Evolutionary conservation across 2,113 vertebrate genomes (phyloP), one percentile per base, ranked within the genome.

Genomic region (Drymodes brunneopygia): DNA sequence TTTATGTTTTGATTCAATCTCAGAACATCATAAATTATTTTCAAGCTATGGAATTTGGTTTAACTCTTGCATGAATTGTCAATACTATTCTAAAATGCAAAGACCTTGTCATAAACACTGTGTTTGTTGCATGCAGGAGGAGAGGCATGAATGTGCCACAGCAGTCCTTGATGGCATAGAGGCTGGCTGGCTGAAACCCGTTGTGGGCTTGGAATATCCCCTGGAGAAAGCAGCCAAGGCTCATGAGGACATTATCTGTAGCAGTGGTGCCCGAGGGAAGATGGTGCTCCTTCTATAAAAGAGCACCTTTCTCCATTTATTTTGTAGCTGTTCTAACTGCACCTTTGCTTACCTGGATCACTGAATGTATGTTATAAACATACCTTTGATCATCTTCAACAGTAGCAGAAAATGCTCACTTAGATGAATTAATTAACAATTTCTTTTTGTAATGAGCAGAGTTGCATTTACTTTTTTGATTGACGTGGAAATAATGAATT

Each of bases 181-280:
- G 65, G 86, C 95, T 79, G 98, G 98, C 53, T 99, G 98, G 98
- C 89, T 99, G 94, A 98, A 56, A 60, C 99, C 98, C 1, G n/a
- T 73, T 1, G 88, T 98, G 23, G 98, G 98, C 47, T 70, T 94
- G 18, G 95, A 98, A 53, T 99, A 98, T 58, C 91, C 97, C 0
- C 62, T 99, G 91, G 98, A 98, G 72, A 96, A 98, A 29, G 98
- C 35, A 1, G 85, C 67, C 9, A 80, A 98, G 65, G 98, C 98
- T 84, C 98, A 99, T 22, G 86, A 98, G 62, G 96, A 98, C 71
- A 98, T 99, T 40, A 98, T 99, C 44, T 81, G 94, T 14, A 80
- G 90, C 87, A 57, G 92, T 27, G 98, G 98, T 36, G 96, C 98
- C 54, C 72, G 40, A n/a, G 99, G 98, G 23, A 99, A 99, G 97